Evolutionary conservation across 1,140 invertebrate genomes (phyloP), one percentile per base, ranked within the genome.

Genomic region (Pseudomyrmex dendroicus): DNA sequence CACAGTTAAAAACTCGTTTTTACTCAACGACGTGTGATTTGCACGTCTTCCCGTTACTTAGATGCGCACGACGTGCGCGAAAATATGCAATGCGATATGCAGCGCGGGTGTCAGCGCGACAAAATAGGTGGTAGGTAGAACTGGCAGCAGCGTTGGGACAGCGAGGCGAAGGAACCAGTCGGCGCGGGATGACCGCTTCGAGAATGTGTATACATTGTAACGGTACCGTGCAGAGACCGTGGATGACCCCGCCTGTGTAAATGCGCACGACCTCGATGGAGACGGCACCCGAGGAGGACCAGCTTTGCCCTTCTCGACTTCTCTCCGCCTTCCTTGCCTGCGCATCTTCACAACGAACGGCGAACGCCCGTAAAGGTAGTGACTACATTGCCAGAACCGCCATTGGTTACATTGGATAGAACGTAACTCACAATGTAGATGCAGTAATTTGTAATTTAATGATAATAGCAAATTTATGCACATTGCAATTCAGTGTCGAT

Each of bases 191-290:
- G 83, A 84, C 86, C 74, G 84, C 72, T 86, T 82, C 20, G 83
- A 84, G 90, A 91, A 91, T 90, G 91, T 91, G 87, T 92, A 91
- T 90, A 85, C 84, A 82, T 70, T 59, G 67, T 93, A 93, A 94
- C 93, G 93, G 93, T 93, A 93, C 90, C 89, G 63, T 88, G 63
- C 72, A 82, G 90, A 92, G 91, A 92, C 90, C 82, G 88, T 67
- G 87, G 87, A 91, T 94, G 93, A 94, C 93, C 93, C 92, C 90
- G 92, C 91, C 91, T 93, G 92, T 92, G 93, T 93, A 92, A 93
- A 93, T 91, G 92, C 35, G 35, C 91, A 89, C 92, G 93, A 94
- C 93, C 93, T 94, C 93, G 84, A 86, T 84, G 88, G 83, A 87
- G 90, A 91, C 89, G 84, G 68, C 83, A 89, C 63, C 82, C 73